These are phyloP conservation scores for Ophion slaviceki DNA, from an alignment of 2,888 invertebrate genomes.

Conservation along the genomic window DNA sequence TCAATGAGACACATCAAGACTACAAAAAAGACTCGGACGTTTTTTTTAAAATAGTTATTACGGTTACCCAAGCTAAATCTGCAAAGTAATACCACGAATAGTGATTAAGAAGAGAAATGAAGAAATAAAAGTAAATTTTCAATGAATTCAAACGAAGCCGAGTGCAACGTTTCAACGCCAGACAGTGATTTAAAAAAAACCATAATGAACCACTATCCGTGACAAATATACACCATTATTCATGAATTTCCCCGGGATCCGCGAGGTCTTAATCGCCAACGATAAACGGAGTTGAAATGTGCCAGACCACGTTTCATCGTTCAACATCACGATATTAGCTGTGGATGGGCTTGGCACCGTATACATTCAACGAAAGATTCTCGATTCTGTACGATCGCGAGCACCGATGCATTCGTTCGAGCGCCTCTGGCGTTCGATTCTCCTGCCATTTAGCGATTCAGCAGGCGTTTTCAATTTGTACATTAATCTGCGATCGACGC, in stretches of 20 bases:
- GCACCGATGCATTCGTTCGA: constrained; percentile 14
- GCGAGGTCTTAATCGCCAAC: constrained; percentile 13
- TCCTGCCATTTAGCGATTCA: constrained; percentile 70
- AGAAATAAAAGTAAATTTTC: no score
- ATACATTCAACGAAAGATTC: constrained; percentile 15
- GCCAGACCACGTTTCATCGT: constrained; percentile 39
- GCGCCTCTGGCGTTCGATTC: constrained; percentile 29
- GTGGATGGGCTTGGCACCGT: constrained; percentile 7
- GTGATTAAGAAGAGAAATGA: no score
- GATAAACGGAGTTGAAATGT: constrained; percentile 22
- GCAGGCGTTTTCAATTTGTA: constrained; percentile 75
- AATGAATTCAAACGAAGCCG: no score
- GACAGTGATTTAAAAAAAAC: no score
- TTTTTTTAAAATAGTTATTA: no score
- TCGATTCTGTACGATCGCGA: constrained; percentile 32
- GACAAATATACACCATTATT: neutral
- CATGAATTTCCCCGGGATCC: neutral
- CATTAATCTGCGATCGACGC: constrained; percentile 73
- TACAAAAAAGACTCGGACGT: no score
- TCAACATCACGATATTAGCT: constrained; percentile 34
- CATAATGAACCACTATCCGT: neutral
- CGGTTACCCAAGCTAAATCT: no score
- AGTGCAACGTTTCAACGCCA: no score
- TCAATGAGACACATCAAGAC: no score
- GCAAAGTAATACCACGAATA: no score